Percentiles rank a stretch among this genome's conserved stretches.
These are phyloP conservation scores for Micromesistius poutassou DNA, from an alignment of 2,797 vertebrate species.

Conservation along the genomic window DNA sequence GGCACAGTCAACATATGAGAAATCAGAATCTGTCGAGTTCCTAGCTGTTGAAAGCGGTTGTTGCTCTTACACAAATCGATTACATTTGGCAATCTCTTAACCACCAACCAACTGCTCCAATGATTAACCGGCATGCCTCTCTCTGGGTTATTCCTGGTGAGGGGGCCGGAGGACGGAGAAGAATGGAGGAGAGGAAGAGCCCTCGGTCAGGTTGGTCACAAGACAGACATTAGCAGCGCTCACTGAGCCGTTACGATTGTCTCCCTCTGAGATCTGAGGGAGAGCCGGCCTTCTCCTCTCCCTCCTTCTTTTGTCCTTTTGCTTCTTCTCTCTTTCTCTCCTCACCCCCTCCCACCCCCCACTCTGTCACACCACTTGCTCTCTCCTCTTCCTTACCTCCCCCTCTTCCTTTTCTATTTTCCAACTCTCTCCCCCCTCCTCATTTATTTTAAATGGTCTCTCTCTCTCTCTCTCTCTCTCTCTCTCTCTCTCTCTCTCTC, in stretches of 20 bases:
- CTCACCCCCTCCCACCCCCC: background rate
- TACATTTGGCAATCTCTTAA: background rate
- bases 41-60: background rate
- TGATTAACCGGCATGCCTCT: background rate
- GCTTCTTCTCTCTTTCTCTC: constrained; percentile 7
- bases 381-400: background rate
- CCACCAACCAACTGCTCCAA: background rate
- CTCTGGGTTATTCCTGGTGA: background rate
- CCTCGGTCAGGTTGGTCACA: background rate
- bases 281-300: background rate
- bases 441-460: background rate
- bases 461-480: constrained; percentile 1
- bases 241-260: background rate
- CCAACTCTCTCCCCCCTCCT: background rate
- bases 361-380: background rate
- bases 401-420: background rate
- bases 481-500: constrained; percentile 8
- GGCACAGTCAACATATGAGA: background rate
- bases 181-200: too few relatives aligned
- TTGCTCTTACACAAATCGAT: background rate
- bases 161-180: background rate
- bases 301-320: background rate
- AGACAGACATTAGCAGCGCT: background rate
- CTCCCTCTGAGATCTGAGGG: background rate
- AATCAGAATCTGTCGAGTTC: background rate